Evolutionary conservation across 1,140 invertebrate species (phyloP).

Genomic region (Bombus balteatus): DNA sequence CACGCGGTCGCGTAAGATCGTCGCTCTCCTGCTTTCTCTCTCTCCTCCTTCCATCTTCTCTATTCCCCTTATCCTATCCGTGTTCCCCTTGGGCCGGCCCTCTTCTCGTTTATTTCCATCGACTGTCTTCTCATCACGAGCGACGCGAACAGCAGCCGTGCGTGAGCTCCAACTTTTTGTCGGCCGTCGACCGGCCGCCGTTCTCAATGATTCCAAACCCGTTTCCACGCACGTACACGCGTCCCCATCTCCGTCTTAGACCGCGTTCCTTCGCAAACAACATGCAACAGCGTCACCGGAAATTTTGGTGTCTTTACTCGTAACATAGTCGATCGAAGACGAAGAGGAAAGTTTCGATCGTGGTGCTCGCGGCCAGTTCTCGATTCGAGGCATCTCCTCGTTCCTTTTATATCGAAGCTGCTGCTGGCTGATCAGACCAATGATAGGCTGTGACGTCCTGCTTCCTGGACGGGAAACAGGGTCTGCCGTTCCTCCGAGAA

Average conservation of each 20-base stretch:
- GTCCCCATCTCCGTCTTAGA: constrained; percentile 11
- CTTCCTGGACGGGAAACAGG: constrained; percentile 39
- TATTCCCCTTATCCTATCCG: neutral
- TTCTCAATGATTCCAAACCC: constrained; percentile 72
- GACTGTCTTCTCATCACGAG: constrained; percentile 66
- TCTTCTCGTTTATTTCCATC: constrained; percentile 44
- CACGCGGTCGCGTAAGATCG: constrained; percentile 18
- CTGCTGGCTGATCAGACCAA: constrained; percentile 11
- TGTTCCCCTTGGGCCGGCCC: constrained; percentile 24
- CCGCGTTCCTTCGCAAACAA: neutral
- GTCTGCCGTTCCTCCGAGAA: neutral
- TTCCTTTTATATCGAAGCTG: neutral
- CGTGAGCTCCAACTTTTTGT: constrained; percentile 76
- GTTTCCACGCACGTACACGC: constrained; percentile 55
- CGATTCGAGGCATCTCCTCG: neutral
- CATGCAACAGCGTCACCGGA: neutral
- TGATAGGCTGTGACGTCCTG: constrained; percentile 41
- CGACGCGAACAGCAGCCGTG: constrained; percentile 70
- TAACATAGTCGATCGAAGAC: neutral
- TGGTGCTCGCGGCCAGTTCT: neutral
- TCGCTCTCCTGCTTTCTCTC: neutral
- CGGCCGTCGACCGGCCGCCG: constrained; percentile 69
- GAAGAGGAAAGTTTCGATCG: neutral
- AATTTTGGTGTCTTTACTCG: neutral
- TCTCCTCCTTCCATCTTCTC: neutral